A percentile compares a stretch with the other conserved stretches of the same genome.
Evolutionary conservation across 2,888 invertebrate species (phyloP).

Genomic region (Tridacna crocea): DNA sequence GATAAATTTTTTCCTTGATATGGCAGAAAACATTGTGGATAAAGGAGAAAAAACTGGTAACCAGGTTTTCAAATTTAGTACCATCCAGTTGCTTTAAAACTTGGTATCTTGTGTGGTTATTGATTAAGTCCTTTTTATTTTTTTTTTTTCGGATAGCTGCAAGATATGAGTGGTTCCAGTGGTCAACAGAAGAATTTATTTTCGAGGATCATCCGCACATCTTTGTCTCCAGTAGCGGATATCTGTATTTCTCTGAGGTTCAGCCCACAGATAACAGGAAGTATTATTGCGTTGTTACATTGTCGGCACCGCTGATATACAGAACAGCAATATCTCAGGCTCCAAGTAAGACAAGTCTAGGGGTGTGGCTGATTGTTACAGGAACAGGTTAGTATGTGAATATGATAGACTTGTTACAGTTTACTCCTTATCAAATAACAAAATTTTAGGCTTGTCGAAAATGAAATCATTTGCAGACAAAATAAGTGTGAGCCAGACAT

Average conservation of each 20-base stretch:
- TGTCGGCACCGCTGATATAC: slow-evolving; percentile 60
- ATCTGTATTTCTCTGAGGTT: slow-evolving; percentile 83
- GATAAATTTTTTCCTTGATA: no score
- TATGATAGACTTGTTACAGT: background rate
- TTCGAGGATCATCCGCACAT: slow-evolving; percentile 93
- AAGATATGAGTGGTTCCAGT: slow-evolving; percentile 94
- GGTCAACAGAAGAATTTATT: slow-evolving; percentile 95
- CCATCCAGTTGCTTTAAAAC: no score
- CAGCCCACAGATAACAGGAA: slow-evolving; percentile 59
- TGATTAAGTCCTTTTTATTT: no score
- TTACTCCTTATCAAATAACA: background rate
- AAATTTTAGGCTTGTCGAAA: background rate
- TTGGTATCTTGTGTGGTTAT: no score
- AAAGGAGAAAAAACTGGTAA: no score
- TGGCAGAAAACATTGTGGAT: no score
- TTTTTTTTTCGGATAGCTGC: slow-evolving; percentile 62
- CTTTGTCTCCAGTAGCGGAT: slow-evolving; percentile 97
- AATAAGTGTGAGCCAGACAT: no score
- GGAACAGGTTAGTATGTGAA: slow-evolving; percentile 66
- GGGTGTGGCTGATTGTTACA: slow-evolving; percentile 73
- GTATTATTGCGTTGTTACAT: slow-evolving; percentile 57
- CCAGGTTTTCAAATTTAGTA: no score
- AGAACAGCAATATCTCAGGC: slow-evolving; percentile 65
- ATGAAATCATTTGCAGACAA: no score
- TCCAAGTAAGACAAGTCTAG: slow-evolving; percentile 74